Conservation (phyloP, 2,797 vertebrate genomes). For the Chloroceryle inda region DNA sequence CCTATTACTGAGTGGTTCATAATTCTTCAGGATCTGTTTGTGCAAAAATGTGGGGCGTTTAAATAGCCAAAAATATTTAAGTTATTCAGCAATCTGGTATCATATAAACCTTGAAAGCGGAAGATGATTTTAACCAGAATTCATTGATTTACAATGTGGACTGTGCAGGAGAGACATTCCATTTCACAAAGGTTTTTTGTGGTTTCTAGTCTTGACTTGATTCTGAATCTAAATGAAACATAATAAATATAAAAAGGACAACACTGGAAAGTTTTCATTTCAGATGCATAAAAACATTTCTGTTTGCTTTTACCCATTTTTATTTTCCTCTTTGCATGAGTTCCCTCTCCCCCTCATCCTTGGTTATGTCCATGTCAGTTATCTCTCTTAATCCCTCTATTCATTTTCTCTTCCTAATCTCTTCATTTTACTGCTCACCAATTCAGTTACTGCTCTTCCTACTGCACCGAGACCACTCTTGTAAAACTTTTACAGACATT, state of each 20-base stretch:
- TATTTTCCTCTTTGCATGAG: neutral
- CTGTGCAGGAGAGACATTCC: neutral
- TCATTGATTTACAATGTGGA: neutral
- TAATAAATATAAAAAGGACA: neutral
- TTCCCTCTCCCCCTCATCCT: neutral
- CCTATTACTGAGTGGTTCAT: neutral
- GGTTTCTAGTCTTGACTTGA: neutral
- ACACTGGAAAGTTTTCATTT: neutral
- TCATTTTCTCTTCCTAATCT: neutral
- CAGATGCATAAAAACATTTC: neutral
- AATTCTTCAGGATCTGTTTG: neutral
- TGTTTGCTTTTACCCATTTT: neutral
- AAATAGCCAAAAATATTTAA: neutral
- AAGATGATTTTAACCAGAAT: constrained; percentile 6
- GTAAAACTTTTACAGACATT: neutral
- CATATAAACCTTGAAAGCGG: neutral
- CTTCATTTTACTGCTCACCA: neutral
- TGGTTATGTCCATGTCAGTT: neutral
- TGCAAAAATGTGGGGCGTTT: neutral
- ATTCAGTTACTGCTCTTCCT: neutral
- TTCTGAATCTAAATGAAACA: constrained; percentile 3
- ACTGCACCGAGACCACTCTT: neutral
- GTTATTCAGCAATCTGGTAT: neutral
- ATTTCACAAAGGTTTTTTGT: neutral
- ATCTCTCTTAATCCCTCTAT: neutral